Evolutionary conservation across 2,888 invertebrate genomes (phyloP), one percentile per base, ranked within the genome.

Genomic region (Pemphredon lugubris): DNA sequence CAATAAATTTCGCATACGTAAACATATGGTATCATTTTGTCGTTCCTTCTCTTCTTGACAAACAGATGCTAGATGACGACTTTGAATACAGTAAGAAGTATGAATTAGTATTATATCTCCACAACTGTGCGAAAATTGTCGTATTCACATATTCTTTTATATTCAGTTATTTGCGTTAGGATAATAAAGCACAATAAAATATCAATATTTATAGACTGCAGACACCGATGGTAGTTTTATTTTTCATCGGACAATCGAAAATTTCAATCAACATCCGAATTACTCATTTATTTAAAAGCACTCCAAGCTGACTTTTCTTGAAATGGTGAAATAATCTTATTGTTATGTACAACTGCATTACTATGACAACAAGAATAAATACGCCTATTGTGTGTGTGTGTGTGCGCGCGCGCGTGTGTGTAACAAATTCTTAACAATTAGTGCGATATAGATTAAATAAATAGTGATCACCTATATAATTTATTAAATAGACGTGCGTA

Each of bases 391-490:
- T 42, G 6, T 42, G n/a, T 9, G 30, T 30, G 2, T 30, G 2
- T 30, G 2, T 30, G 2, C 9, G 2, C 9, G 2, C 9, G 2
- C n/a, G n/a, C 11, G 42, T 53, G 26, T 47, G 34, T 37, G 21
- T 73, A 66, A 72, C 55, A 59, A 40, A 53, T 42, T 61, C 26
- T 55, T 21, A 48, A 48, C 42, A 53, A 50, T 50, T 54, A 51
- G 34, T 63, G 48, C 57, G 21, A 59, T 44, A 57, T 57, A 57
- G 57, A 61, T 50, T 61, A 73, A n/a, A 73, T 73, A 73, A 73
- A 73, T 74, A 74, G 61, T 54, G 44, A 16, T 64, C 55, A 61
- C 64, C 68, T 82, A 81, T 70, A 77, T 77, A 76, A 78, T 75
- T 67, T 65, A 74, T 70, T 77, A 73, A 75, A 80, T 76, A 69